Percentiles rank a stretch among this genome's conserved stretches.
Conservation (phyloP, 2,113 vertebrate species). For the Lonchura striata region DNA sequence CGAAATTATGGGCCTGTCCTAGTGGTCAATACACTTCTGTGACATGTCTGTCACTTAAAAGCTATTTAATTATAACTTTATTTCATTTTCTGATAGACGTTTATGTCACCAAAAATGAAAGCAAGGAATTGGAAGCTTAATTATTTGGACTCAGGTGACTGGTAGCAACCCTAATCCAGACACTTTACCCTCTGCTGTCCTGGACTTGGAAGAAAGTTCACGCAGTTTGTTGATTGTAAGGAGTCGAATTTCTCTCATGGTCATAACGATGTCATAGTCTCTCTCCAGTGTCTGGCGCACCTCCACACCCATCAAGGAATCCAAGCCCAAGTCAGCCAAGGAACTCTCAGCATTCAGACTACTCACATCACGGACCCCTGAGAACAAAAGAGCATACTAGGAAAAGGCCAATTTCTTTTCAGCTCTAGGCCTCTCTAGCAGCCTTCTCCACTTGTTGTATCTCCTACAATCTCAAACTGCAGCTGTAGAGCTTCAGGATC, state of each 20-base stretch:
- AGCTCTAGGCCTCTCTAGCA: background rate
- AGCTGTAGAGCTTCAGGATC: background rate
- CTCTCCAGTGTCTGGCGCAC: slow-evolving; percentile 92
- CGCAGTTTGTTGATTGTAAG: slow-evolving; percentile 88
- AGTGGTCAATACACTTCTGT: background rate
- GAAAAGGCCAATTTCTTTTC: background rate
- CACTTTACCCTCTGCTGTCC: slow-evolving; percentile 68
- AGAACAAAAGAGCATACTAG: background rate
- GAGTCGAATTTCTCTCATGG: slow-evolving; percentile 89
- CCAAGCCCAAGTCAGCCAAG: slow-evolving; percentile 90
- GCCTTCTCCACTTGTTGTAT: background rate
- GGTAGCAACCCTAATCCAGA: background rate
- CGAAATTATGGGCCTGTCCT: background rate
- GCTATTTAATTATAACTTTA: background rate
- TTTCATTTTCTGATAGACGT: background rate
- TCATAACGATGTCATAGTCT: slow-evolving; percentile 86
- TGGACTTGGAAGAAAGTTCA: slow-evolving; percentile 75
- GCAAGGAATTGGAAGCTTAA: background rate
- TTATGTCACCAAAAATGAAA: background rate
- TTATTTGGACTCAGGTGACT: background rate
- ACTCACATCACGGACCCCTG: slow-evolving; percentile 87
- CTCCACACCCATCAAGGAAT: slow-evolving; percentile 97
- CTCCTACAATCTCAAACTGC: background rate
- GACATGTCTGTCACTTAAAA: background rate
- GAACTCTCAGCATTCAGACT: slow-evolving; percentile 82